Evolutionary conservation across 2,113 vertebrate genomes (phyloP), one percentile per base, ranked within the genome.

Genomic region (Brachypteracias leptosomus): DNA sequence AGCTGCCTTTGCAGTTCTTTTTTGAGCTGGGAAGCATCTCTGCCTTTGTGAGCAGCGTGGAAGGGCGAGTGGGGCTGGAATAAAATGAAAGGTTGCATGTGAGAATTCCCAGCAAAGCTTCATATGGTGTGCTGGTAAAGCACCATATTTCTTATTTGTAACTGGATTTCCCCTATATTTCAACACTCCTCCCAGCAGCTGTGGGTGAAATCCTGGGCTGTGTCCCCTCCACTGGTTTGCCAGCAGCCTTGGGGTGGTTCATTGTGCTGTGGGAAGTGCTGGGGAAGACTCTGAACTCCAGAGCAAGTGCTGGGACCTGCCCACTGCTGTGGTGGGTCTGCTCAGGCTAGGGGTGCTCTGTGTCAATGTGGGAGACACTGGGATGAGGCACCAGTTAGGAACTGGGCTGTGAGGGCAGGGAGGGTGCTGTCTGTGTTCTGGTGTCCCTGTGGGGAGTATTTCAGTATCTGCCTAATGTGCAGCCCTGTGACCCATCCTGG

Each of bases 291-390:
- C 44, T 55, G 70, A 80, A 46, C 36, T 57, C 54, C 3, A 4
- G 24, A 26, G 47, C 11, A 79, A 28, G 26, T 40, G 46, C 55
- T 66, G 57, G 52, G 26, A 54, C 29, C 25, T 47, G 44, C 59
- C 59, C 0, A 0, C 38, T 20, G 44, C 63, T 36, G 68, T 1
- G 0, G 36, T 35, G 42, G 52, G 22, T 66, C 57, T 0, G 1
- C 44, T 24, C 1, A 0, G 71, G 29, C 67, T 75, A 15, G 42
- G 42, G 11, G 42, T 42, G 42, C 42, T 42, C 42, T 42, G 42
- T 42, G 42, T 42, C 42, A 42, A 15, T 42, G 42, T 42, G 42
- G 42, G 42, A 42, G 42, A 42, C 15, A 15, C 42, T 42, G 42
- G 44, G 66, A 46, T 40, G 71, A 67, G 62, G 20, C 9, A 2